Conservation (phyloP, 1,140 invertebrate genomes). For the Aphis craccivora region DNA sequence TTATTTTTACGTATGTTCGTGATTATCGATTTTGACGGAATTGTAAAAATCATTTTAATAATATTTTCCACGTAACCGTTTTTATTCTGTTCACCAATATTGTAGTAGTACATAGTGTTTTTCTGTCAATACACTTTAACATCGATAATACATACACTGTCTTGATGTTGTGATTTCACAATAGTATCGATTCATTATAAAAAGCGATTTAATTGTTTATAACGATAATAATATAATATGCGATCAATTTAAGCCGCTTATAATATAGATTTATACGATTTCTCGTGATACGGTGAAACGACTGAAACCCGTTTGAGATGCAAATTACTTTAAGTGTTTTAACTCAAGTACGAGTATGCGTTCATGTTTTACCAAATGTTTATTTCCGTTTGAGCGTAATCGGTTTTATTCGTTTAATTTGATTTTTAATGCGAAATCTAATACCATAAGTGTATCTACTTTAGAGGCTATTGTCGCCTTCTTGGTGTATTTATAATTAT, state of each 20-base stretch:
- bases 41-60: too few species aligned
- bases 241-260: neutral
- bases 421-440: neutral
- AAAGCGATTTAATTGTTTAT: neutral
- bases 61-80: too few species aligned
- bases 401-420: neutral
- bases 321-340: neutral
- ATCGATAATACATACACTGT: neutral
- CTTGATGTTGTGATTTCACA: neutral
- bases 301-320: neutral
- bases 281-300: neutral
- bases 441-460: neutral
- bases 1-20: neutral
- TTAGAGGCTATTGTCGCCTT: neutral
- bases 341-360: too few species aligned
- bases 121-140: neutral
- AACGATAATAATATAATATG: neutral
- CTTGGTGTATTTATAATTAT: neutral
- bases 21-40: neutral
- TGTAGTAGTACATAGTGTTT: neutral
- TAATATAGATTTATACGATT: conserved; percentile 3
- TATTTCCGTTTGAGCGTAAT: neutral
- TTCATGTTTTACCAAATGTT: neutral
- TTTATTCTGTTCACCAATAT: neutral
- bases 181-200: neutral